Base-by-base conservation (phyloP, 2,888 invertebrate genomes). In the Julus scanicus region DNA sequence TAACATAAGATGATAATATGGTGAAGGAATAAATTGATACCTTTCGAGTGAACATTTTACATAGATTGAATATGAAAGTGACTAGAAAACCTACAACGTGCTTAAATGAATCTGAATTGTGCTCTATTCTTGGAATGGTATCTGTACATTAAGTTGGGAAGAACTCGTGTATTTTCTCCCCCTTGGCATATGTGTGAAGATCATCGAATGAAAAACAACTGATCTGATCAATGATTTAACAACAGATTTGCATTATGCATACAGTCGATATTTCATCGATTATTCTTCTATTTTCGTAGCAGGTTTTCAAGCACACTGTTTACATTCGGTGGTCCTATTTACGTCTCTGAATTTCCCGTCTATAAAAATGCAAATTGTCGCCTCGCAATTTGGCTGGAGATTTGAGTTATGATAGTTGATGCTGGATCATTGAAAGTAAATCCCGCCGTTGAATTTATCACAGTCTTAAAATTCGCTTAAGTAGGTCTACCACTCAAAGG, bases 241-340 rank as follows among this genome's bases (percentile, higher is more conserved):
- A 37, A 11, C 71, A 29, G 29, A 29, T 80, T 80, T 80, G 80
- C 80, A 80, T 80, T 29, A 29, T 29, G 29, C 29, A n/a, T n/a
- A 37, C 80, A 80, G 80, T 80, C 80, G 80, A 80, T 80, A 37
- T 80, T 80, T 80, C 80, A 80, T 80, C 80, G 80, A 80, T 80
- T 80, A 80, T 80, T 80, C 13, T 37, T 37, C 80, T 80, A 80
- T 80, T 80, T 80, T 37, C 20, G 37, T 13, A 9, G 37, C 80
- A 80, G 37, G 11, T 80, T 80, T 80, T 20, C 11, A 37, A 13
- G 37, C 15, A 37, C 29, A 11, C 1, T 80, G 80, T 80, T 80
- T 80, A 80, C 80, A 80, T 80, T 37, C 29, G 29, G 80, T 29
- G 6, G 29, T 80, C 80, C 80, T 80, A 13, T 80, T 80, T 80